Percentiles rank a stretch among this genome's conserved stretches.
These are phyloP conservation scores for Calidris pygmaea DNA, from an alignment of 2,113 vertebrate genomes.

Conservation along the genomic window DNA sequence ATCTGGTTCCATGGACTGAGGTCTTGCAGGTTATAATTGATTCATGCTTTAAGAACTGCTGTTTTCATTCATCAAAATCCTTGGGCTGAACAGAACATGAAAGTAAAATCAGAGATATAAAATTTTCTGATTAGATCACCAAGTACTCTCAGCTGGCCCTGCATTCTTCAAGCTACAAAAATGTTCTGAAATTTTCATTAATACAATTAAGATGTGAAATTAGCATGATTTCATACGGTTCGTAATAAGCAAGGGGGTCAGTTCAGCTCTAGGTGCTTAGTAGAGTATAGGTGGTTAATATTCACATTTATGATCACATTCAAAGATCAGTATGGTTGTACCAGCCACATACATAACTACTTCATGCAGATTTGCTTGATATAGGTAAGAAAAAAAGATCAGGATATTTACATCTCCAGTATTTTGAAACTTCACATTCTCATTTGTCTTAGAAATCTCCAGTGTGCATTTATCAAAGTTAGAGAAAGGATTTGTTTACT, in stretches of 20 bases:
- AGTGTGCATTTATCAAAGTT: background rate
- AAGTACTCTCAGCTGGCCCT: background rate
- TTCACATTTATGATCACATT: background rate
- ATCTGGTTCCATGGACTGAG: background rate
- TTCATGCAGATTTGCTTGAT: background rate
- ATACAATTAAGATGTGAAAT: background rate
- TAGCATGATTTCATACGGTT: background rate
- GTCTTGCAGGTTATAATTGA: background rate
- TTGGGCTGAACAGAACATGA: background rate
- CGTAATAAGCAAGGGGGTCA: background rate
- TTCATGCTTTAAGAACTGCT: background rate
- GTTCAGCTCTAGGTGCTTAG: background rate
- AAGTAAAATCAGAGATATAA: background rate
- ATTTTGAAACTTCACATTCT: background rate
- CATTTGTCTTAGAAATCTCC: background rate
- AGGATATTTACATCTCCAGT: background rate
- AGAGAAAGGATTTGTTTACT: constrained; percentile 10
- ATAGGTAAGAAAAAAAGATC: background rate
- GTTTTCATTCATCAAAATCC: background rate
- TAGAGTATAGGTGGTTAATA: background rate
- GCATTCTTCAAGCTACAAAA: background rate
- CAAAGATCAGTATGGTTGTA: background rate
- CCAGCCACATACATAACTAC: background rate
- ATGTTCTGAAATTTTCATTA: background rate
- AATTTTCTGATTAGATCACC: background rate